These are phyloP conservation scores for Selenia dentaria DNA, from an alignment of 2,888 invertebrate species.

Conservation along the genomic window DNA sequence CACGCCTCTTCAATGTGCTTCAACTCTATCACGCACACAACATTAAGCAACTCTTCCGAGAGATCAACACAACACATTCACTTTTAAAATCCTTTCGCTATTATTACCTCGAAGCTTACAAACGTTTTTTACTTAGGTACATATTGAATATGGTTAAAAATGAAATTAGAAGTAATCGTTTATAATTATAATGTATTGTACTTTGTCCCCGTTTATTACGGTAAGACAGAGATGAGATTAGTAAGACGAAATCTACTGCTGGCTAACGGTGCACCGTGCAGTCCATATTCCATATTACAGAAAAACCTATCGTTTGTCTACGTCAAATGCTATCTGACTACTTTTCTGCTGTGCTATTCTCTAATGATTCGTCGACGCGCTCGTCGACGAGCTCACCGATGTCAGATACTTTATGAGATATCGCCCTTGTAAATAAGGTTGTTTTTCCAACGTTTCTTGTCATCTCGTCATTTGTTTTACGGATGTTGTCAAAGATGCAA, in stretches of 20 bases:
- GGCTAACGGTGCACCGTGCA: conserved; percentile 31
- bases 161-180: no score
- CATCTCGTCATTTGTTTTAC: no score
- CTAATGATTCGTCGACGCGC: no score
- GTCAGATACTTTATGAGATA: no score
- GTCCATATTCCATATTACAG: conserved; percentile 15
- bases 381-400: no score
- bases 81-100: conserved; percentile 63
- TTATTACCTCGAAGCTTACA: conserved; percentile 3
- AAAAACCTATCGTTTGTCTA: conserved; percentile 21
- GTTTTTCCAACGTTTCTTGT: no score
- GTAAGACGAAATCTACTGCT: conserved; percentile 27
- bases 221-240: no score
- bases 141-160: no score
- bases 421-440: no score
- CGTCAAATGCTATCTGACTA: conserved; percentile 24
- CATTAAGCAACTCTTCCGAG: conserved; percentile 44
- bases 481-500: no score
- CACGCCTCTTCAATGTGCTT: conserved; percentile 41
- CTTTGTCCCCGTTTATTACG: conserved; percentile 16
- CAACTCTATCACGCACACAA: conserved; percentile 44
- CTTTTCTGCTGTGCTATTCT: no score
- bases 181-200: no score
- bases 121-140: neutral
- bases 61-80: conserved; percentile 49